phyloP scores from a whole-genome alignment of 2,113 vertebrate species.

The Sus scrofa region DNA sequence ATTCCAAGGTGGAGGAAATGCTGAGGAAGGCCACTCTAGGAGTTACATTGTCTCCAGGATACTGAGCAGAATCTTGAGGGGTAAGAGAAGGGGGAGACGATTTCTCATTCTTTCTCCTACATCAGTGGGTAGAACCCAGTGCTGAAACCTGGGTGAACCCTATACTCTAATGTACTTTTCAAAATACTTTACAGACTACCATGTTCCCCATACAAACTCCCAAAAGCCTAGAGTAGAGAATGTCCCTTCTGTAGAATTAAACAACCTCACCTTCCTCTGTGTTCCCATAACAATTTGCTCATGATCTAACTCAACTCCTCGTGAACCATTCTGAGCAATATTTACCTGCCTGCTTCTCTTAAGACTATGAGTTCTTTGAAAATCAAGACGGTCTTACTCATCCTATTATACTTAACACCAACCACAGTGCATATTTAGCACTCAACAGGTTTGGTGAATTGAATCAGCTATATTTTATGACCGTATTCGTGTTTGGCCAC shows the following conservation, averaged over 20 bases:
- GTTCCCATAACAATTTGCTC: background rate
- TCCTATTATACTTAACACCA: background rate
- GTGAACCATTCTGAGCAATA: background rate
- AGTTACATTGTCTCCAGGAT: background rate
- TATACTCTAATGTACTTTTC: background rate
- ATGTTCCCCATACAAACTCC: background rate
- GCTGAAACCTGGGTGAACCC: background rate
- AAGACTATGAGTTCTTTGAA: background rate
- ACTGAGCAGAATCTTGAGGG: background rate
- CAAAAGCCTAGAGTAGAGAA: background rate
- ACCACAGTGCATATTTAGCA: background rate
- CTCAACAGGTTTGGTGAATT: background rate
- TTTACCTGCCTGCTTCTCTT: background rate
- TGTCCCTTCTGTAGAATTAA: background rate
- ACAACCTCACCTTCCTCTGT: background rate
- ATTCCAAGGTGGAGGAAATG: background rate
- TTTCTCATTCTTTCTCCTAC: background rate
- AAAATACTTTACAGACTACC: background rate
- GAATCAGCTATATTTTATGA: background rate
- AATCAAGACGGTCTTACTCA: background rate
- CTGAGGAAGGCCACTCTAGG: background rate
- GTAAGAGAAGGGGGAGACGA: background rate
- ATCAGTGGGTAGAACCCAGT: background rate
- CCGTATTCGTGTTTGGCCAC: background rate
- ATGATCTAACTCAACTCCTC: background rate